Evolutionary conservation across 2,888 invertebrate genomes (phyloP).

Genomic region (Eristalis intricaria): DNA sequence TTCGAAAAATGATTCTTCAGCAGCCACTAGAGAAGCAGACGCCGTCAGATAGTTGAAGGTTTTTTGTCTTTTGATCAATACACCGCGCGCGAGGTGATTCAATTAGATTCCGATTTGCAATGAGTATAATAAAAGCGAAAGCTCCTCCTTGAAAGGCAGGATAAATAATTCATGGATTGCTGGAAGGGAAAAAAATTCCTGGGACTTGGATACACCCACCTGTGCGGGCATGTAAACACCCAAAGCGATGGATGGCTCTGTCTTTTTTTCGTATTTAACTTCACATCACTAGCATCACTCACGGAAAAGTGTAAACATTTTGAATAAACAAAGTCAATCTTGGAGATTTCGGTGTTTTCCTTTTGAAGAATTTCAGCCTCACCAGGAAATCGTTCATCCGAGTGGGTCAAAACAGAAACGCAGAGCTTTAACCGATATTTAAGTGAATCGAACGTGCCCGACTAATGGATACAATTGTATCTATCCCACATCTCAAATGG

Average conservation of each 20-base stretch:
- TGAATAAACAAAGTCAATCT: neutral
- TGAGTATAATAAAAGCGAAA: constrained; percentile 68
- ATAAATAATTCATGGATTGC: constrained; percentile 49
- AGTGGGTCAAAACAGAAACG: constrained; percentile 56
- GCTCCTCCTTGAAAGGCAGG: constrained; percentile 48
- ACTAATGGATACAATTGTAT: constrained; percentile 47
- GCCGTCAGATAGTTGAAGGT: neutral
- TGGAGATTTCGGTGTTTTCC: neutral
- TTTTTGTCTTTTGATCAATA: neutral
- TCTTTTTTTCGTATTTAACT: constrained; percentile 19
- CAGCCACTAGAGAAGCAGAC: constrained; percentile 26
- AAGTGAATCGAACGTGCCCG: constrained; percentile 47
- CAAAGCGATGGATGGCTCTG: neutral
- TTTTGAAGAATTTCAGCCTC: constrained; percentile 1
- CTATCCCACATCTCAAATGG: constrained; percentile 36
- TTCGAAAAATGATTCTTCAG: constrained; percentile 34
- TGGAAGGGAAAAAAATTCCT: constrained; percentile 12
- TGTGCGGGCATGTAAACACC: constrained; percentile 59
- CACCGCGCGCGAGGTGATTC: neutral
- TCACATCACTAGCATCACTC: constrained; percentile 42
- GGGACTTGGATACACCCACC: constrained; percentile 55
- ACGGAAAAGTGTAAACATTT: constrained; percentile 28
- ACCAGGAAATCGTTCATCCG: constrained; percentile 35
- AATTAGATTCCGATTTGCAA: constrained; percentile 40
- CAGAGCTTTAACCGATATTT: constrained; percentile 69